Base-by-base conservation (phyloP, 2,888 invertebrate genomes). In the Hirtodrosophila alboralis region DNA sequence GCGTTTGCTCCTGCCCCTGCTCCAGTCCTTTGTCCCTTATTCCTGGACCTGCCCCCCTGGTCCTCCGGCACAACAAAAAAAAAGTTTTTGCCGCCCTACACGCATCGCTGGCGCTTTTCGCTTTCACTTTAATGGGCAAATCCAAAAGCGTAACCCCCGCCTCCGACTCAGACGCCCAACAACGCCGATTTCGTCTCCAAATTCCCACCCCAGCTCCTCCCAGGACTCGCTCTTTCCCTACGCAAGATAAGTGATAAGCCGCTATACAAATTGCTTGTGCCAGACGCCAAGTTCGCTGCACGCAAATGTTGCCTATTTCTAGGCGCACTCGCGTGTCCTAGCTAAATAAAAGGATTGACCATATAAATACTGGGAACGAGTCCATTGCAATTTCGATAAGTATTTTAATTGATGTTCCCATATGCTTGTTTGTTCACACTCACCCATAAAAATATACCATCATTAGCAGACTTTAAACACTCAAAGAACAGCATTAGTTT, bases 211-310 rank as follows among this genome's bases (percentile, higher is more conserved):
- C 16, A 1, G 8, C 26, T 4, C 1, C n/a, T 12, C 8, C 13
- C 18, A 18, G 18, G 8, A 9, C 14, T 10, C 6, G 14, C 34
- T 21, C 16, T 2, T 31, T 4, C n/a, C 16, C 8, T 4, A 21
- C 26, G n/a, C 33, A 10, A 84, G 81, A 81, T 84, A 84, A 81
- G 78, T 79, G 84, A 79, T 79, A 79, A 77, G 81, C 75, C 69
- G 81, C 73, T 54, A 51, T 64, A 62, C 60, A 81, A 79, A 84
- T 74, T 78, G 68, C 64, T 49, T 34, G 37, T 30, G 58, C 62
- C 58, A 52, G 51, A 56, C 58, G 47, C 36, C 40, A 28, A 45
- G 38, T 13, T 54, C 9, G 54, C 47, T 30, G 56, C 57, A 57
- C 45, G 48, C 61, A 33, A 56, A 9, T 47, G 28, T 57, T 60